A percentile compares a stretch with the other conserved stretches of the same genome.
These are phyloP conservation scores for Tenthredo distinguenda DNA, from an alignment of 2,888 invertebrate species.

Conservation along the genomic window DNA sequence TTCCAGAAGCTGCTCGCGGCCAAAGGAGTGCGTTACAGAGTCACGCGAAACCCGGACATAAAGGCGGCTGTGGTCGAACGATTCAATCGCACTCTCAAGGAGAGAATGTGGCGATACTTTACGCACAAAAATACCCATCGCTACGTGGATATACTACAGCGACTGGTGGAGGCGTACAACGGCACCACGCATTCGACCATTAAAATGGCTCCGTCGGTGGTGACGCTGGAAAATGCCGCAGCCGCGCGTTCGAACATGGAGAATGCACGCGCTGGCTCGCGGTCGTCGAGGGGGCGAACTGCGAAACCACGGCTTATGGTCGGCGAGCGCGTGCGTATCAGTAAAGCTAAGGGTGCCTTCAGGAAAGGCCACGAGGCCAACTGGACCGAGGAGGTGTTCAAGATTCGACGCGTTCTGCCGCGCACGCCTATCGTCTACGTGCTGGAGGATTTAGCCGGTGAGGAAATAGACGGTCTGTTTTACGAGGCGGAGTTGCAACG, in stretches of 20 bases:
- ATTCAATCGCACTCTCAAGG: slow-evolving; percentile 68
- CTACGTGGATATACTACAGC: slow-evolving; percentile 64
- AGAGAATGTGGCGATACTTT: slow-evolving; percentile 66
- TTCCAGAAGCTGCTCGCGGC: too few species aligned
- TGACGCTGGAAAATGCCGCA: slow-evolving; percentile 46
- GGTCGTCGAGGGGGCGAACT: not conserved
- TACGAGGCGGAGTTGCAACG: slow-evolving; percentile 61
- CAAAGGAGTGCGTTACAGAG: too few species aligned
- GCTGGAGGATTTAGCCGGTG: slow-evolving; percentile 60
- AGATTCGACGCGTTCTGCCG: slow-evolving; percentile 57
- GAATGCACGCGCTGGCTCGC: too few species aligned
- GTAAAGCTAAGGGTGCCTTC: slow-evolving; percentile 59
- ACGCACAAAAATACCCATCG: slow-evolving; percentile 60
- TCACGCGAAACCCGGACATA: too few species aligned
- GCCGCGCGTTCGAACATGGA: slow-evolving; percentile 41
- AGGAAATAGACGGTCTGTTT: slow-evolving; percentile 61
- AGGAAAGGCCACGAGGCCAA: slow-evolving; percentile 60
- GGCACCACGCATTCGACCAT: slow-evolving; percentile 58
- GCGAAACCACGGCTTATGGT: not conserved
- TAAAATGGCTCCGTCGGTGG: slow-evolving; percentile 49
- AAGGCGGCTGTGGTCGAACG: slow-evolving; percentile 68
- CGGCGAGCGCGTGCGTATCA: slow-evolving; percentile 14
- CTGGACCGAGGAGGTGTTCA: slow-evolving; percentile 64
- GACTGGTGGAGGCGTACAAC: slow-evolving; percentile 64
- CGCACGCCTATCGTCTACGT: slow-evolving; percentile 62